phyloP scores from a whole-genome alignment of 2,888 invertebrate species.

The Uloborus plumipes region DNA sequence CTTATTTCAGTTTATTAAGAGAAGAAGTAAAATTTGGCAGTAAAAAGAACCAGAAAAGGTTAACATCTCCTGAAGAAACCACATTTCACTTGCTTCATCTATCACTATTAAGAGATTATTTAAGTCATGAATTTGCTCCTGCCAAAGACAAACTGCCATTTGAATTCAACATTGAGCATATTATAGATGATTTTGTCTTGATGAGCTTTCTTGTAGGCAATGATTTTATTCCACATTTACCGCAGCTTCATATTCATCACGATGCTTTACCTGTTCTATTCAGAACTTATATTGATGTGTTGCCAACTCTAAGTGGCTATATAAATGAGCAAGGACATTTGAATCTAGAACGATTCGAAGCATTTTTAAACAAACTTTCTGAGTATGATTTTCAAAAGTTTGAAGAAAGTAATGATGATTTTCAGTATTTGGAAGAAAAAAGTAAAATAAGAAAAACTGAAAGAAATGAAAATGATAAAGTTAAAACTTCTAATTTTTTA shows the following conservation, averaged over 20 bases:
- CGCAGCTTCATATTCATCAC: conserved; percentile 92
- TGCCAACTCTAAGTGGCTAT: conserved; percentile 90
- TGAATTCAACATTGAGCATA: conserved; percentile 85
- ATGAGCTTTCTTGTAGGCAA: conserved; percentile 98
- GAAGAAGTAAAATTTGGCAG: conserved; percentile 83
- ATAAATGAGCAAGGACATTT: conserved; percentile 91
- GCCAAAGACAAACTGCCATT: conserved; percentile 74
- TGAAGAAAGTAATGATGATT: conserved; percentile 74
- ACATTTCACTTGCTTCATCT: conserved; percentile 94
- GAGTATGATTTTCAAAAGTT: conserved; percentile 71
- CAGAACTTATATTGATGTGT: conserved; percentile 86
- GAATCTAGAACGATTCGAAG: conserved; percentile 86
- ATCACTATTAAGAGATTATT: conserved; percentile 90
- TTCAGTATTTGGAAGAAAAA: conserved; percentile 87
- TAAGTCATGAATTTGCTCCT: conserved; percentile 87
- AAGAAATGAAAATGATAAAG: conserved; percentile 29
- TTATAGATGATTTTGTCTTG: conserved; percentile 98
- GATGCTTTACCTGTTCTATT: conserved; percentile 91
- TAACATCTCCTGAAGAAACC: conserved; percentile 86
- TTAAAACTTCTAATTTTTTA: conserved; percentile 27
- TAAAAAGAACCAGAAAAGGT: conserved; percentile 70
- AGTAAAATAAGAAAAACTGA: conserved; percentile 68
- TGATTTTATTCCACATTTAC: conserved; percentile 96
- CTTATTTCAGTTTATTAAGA: conserved; percentile 91
- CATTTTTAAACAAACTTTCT: conserved; percentile 74